Conservation (phyloP, 1,140 invertebrate genomes). For the Bombus pascuorum region DNA sequence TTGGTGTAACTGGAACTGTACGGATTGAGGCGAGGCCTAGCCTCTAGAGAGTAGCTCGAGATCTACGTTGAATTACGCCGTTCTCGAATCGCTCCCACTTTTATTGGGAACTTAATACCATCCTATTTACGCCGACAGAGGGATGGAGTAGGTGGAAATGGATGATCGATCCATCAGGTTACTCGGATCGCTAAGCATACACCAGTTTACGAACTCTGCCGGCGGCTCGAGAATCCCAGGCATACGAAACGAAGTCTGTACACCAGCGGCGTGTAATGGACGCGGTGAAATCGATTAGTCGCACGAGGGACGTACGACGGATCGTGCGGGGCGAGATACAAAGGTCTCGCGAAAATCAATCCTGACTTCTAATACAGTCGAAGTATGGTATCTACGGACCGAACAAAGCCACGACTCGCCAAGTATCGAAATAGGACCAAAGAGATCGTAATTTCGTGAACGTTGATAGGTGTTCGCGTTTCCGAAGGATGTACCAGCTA, state of each 20-base stretch:
- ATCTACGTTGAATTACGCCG: conserved; percentile 52
- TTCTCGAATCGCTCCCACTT: conserved; percentile 55
- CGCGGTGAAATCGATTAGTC: conserved; percentile 9
- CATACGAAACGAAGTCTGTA: conserved; percentile 24
- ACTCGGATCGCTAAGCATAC: conserved; percentile 55
- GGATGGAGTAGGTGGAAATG: conserved; percentile 27
- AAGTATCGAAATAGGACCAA: conserved; percentile 20
- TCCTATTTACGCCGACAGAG: conserved; percentile 39
- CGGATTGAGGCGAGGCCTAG: not conserved
- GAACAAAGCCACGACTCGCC: not conserved
- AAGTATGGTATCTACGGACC: not conserved
- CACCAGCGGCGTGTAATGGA: not conserved
- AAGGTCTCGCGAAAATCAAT: conserved; percentile 27
- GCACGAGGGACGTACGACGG: too few relatives aligned
- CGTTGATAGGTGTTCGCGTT: conserved; percentile 11
- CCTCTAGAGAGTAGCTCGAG: conserved; percentile 6
- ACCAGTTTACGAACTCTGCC: conserved; percentile 45
- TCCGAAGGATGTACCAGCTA: conserved; percentile 33
- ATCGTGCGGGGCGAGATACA: not conserved
- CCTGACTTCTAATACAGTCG: conserved; percentile 20
- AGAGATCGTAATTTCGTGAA: conserved; percentile 46
- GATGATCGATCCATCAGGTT: conserved; percentile 61
- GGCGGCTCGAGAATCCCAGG: conserved; percentile 28
- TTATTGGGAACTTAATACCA: conserved; percentile 68
- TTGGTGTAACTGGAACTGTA: conserved; percentile 58